phyloP scores from a whole-genome alignment of 2,113 vertebrate species.

The Nycticryphes semicollaris region DNA sequence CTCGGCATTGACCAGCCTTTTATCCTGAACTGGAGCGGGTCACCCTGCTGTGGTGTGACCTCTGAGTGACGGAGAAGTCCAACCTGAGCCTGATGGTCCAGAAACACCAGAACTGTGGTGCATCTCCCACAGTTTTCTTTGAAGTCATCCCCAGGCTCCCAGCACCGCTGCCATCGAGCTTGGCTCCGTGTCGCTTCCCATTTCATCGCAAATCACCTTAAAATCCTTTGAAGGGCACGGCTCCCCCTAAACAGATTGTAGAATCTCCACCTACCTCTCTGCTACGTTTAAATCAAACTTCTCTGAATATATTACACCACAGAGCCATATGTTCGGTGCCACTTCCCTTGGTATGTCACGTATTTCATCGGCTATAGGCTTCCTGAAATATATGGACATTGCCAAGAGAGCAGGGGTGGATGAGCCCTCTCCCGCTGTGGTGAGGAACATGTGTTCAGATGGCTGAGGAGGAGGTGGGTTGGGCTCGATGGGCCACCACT shows the following conservation, averaged over 20 bases:
- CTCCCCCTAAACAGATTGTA: conserved; percentile 23
- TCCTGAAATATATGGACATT: not conserved
- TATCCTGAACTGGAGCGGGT: not conserved
- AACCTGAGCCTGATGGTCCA: not conserved
- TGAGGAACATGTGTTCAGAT: not conserved
- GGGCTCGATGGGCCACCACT: not conserved
- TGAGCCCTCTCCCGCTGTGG: not conserved
- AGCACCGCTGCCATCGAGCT: not conserved
- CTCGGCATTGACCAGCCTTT: not conserved
- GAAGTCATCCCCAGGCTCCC: fast-evolving
- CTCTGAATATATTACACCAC: not conserved
- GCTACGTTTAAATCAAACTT: conserved; percentile 26
- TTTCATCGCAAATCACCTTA: not conserved
- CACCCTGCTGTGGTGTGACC: not conserved
- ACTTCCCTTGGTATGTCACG: not conserved
- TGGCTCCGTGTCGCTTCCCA: not conserved
- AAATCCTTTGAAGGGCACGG: not conserved
- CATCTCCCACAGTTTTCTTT: not conserved
- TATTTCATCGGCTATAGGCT: not conserved
- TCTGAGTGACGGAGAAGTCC: not conserved
- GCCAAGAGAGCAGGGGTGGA: not conserved
- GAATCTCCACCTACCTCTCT: conserved; percentile 16
- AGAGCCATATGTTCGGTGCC: conserved; percentile 43
- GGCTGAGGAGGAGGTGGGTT: not conserved
- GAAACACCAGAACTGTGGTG: not conserved